A percentile compares a stretch with the other conserved stretches of the same genome.
These are phyloP conservation scores for Vireo griseus DNA, from an alignment of 2,797 vertebrate species.

Conservation along the genomic window DNA sequence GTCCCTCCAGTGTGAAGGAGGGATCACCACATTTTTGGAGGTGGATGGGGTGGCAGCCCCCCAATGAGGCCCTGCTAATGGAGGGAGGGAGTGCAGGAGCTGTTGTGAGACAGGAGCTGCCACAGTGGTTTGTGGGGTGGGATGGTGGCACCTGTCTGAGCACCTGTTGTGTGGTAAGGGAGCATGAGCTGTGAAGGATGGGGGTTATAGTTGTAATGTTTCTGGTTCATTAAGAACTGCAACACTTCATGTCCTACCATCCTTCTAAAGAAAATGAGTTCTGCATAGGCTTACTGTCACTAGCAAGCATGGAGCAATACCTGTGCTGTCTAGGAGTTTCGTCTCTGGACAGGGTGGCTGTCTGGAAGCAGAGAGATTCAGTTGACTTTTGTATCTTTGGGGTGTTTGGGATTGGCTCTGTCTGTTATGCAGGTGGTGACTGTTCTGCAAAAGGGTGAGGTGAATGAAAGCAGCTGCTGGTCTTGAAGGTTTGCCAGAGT, in stretches of 20 bases:
- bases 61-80: fast-evolving
- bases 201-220: neutral
- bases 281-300: neutral
- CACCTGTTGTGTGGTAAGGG: neutral
- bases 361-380: neutral
- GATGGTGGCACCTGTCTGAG: neutral
- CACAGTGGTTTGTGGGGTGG: neutral
- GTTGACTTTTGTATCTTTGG: neutral
- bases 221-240: neutral
- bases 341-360: neutral
- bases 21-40: neutral
- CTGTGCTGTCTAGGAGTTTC: neutral
- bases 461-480: neutral
- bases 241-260: fast-evolving
- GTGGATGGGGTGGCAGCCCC: neutral
- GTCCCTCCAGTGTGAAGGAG: fast-evolving
- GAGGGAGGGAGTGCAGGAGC: neutral
- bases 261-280: neutral
- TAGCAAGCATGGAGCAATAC: neutral
- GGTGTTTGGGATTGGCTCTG: neutral
- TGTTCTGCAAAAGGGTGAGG: neutral
- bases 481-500: neutral
- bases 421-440: neutral
- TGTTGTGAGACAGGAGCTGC: fast-evolving
- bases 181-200: neutral